These are phyloP conservation scores for Odocoileus hemionus DNA, from an alignment of 2,113 vertebrate genomes.

Conservation along the genomic window DNA sequence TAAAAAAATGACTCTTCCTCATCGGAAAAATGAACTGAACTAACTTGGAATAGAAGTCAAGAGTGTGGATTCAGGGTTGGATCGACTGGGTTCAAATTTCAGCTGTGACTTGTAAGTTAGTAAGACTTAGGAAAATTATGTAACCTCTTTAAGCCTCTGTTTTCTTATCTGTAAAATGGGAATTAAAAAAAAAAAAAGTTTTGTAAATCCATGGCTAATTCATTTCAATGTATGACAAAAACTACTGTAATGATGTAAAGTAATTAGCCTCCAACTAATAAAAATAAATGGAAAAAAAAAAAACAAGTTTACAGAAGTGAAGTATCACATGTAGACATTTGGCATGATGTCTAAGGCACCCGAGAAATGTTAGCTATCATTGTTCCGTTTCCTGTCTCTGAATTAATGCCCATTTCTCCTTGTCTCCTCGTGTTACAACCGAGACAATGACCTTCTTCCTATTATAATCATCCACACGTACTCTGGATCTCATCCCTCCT, in stretches of 20 bases:
- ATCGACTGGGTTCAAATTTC: neutral
- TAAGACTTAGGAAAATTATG: neutral
- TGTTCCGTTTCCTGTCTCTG: neutral
- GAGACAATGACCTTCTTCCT: neutral
- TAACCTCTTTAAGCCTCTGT: neutral
- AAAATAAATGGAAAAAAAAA: neutral
- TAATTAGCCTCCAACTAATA: no score
- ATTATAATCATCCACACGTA: neutral
- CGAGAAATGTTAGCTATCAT: neutral
- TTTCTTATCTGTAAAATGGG: slow-evolving; percentile 21
- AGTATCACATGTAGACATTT: neutral
- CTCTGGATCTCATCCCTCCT: neutral
- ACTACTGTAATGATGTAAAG: no score
- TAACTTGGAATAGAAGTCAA: neutral
- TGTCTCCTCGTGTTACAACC: neutral
- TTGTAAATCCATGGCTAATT: no score
- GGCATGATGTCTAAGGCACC: neutral
- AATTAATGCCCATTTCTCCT: neutral
- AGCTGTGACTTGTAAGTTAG: neutral
- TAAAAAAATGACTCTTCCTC: neutral
- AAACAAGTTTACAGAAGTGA: neutral
- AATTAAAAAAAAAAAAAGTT: neutral
- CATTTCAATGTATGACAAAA: no score
- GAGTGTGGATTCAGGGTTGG: neutral
- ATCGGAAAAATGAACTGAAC: neutral